Percentiles rank a stretch among this genome's conserved stretches.
Conservation (phyloP, 2,113 vertebrate genomes). For the Okapia johnstoni region DNA sequence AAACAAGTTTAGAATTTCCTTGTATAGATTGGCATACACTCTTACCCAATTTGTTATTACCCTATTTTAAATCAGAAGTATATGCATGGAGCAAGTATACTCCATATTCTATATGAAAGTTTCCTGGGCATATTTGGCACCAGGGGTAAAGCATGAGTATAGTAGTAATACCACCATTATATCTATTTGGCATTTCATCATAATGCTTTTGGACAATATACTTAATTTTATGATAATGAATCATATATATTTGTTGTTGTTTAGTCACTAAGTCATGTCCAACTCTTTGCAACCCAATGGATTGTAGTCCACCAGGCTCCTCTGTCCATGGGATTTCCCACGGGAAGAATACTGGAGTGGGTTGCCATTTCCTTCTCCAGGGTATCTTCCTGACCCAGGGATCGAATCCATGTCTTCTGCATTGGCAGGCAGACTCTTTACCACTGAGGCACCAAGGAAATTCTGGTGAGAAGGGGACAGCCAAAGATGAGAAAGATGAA, state of each 20-base stretch:
- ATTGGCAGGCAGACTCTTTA: background rate
- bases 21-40: background rate
- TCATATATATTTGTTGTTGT: background rate
- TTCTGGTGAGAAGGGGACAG: background rate
- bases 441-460: background rate
- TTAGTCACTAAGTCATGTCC: background rate
- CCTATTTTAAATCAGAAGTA: slow-evolving; percentile 12
- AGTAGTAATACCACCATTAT: background rate
- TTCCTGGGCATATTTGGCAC: background rate
- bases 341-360: background rate
- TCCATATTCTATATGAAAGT: background rate
- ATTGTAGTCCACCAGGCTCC: background rate
- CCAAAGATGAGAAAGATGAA: background rate
- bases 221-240: background rate
- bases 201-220: background rate
- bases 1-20: slow-evolving; percentile 26
- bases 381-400: background rate
- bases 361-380: background rate
- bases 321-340: background rate
- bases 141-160: background rate
- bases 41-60: background rate
- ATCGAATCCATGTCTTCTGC: background rate
- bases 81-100: background rate
- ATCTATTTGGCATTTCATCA: background rate
- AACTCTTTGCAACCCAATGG: background rate